Conservation (phyloP, 2,113 vertebrate genomes). For the Phyllostomus discolor region DNA sequence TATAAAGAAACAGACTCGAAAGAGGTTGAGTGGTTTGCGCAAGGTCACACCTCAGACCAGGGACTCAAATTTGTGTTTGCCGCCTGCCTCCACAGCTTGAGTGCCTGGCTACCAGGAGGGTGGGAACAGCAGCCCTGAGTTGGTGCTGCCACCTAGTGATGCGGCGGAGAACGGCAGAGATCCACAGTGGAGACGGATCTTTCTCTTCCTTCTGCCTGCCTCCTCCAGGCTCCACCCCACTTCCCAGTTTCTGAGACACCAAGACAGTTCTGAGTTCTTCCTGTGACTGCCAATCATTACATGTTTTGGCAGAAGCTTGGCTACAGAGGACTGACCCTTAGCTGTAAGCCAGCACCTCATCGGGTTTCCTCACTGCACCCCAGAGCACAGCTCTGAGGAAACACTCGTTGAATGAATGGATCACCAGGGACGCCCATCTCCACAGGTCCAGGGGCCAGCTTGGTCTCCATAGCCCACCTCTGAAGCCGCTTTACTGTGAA, state of each 20-base stretch:
- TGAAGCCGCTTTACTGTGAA: neutral
- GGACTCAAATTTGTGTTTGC: neutral
- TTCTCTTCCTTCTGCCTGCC: neutral
- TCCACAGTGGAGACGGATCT: neutral
- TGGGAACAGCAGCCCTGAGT: neutral
- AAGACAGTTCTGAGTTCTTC: neutral
- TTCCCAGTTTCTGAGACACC: neutral
- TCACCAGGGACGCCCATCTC: neutral
- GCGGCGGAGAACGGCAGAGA: neutral
- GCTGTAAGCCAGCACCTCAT: neutral
- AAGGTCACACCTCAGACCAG: neutral
- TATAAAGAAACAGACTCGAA: neutral
- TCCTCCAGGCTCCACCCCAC: neutral
- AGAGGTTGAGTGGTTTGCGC: neutral
- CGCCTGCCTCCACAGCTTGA: neutral
- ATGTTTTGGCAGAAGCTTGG: neutral
- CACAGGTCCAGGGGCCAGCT: neutral
- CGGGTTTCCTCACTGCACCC: neutral
- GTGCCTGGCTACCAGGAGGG: rapidly evolving
- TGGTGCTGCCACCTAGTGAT: conserved; percentile 66
- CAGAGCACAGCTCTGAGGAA: neutral
- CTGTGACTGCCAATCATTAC: neutral
- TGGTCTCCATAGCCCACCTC: neutral
- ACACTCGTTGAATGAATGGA: neutral
- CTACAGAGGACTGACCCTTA: neutral